Percentiles rank a stretch among this genome's conserved stretches.
Conservation (phyloP, 2,797 vertebrate genomes). For the Chaetophractus vellerosus region DNA sequence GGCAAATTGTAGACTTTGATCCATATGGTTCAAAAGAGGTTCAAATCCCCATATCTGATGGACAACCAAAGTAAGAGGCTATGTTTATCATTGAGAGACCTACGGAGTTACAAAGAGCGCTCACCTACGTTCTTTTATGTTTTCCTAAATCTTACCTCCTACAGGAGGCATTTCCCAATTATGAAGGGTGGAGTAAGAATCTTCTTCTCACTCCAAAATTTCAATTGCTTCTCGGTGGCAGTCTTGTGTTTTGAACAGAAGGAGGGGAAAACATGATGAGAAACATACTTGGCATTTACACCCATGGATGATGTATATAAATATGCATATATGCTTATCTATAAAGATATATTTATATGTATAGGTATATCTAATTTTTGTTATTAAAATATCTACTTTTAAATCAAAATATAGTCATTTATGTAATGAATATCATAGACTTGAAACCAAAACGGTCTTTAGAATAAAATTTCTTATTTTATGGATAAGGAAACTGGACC, state of each 20-base stretch:
- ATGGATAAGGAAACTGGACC: slow-evolving; percentile 31
- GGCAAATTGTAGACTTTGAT: slow-evolving; percentile 77
- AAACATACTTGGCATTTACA: slow-evolving; percentile 35
- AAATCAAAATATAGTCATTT: slow-evolving; percentile 54
- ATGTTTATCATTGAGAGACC: slow-evolving; percentile 67
- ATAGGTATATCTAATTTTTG: slow-evolving; percentile 47
- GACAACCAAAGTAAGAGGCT: slow-evolving; percentile 70
- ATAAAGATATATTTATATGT: slow-evolving; percentile 16
- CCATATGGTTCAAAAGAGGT: slow-evolving; percentile 84
- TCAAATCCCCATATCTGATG: slow-evolving; percentile 74
- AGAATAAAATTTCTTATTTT: slow-evolving; percentile 66
- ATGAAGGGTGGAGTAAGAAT: slow-evolving; percentile 60
- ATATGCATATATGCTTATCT: neutral
- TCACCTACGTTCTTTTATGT: slow-evolving; percentile 34
- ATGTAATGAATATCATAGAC: slow-evolving; percentile 38
- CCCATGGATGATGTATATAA: slow-evolving; percentile 3
- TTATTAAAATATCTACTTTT: slow-evolving; percentile 53
- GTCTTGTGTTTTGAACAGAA: slow-evolving; percentile 69
- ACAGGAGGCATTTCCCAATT: slow-evolving; percentile 54
- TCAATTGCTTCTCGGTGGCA: slow-evolving; percentile 70
- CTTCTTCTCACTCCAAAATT: slow-evolving; percentile 67
- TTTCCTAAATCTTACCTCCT: slow-evolving; percentile 54
- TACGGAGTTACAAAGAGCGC: slow-evolving; percentile 72
- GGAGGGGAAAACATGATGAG: slow-evolving; percentile 30
- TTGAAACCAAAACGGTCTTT: slow-evolving; percentile 42